phyloP scores from a whole-genome alignment of 1,140 invertebrate genomes.

The Pseudachorutes palmiensis region DNA sequence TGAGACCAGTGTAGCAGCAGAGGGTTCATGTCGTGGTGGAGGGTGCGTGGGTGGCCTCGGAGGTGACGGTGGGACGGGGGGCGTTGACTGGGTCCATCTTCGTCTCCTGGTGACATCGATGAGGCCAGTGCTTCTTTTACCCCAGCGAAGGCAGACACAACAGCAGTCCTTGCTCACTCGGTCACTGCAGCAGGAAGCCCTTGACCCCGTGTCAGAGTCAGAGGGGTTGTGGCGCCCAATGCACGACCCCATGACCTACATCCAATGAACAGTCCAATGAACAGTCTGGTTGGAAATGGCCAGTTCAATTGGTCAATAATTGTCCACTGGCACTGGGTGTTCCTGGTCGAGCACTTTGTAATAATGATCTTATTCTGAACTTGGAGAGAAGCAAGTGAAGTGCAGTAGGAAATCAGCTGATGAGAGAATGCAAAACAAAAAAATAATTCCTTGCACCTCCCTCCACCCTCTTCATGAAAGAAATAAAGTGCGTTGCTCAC shows the following conservation, averaged over 20 bases:
- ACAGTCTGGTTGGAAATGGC: neutral
- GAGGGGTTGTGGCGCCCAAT: neutral
- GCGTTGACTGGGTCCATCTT: conserved; percentile 21
- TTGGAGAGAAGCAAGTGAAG: too few relatives aligned
- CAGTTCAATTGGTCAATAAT: neutral
- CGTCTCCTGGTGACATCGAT: conserved; percentile 17
- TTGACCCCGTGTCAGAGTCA: neutral
- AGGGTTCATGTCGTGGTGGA: neutral
- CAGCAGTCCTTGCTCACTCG: too few relatives aligned
- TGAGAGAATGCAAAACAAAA: too few relatives aligned
- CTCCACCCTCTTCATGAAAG: too few relatives aligned
- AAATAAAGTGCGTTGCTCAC: too few relatives aligned
- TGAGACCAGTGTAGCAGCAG: conserved; percentile 25
- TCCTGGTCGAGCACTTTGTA: too few relatives aligned
- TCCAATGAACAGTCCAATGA: neutral
- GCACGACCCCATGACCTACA: neutral
- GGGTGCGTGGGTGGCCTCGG: conserved; percentile 4
- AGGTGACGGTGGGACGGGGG: conserved; percentile 27
- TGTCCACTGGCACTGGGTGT: too few relatives aligned
- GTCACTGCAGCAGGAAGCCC: neutral
- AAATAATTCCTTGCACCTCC: too few relatives aligned
- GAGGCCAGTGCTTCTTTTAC: conserved; percentile 20
- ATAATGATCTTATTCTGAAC: too few relatives aligned
- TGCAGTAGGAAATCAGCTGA: too few relatives aligned
- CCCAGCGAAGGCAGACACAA: conserved; percentile 23